Evolutionary conservation across 2,888 invertebrate species (phyloP), one percentile per base, ranked within the genome.

Genomic region (Tanytarsus gracilentus): DNA sequence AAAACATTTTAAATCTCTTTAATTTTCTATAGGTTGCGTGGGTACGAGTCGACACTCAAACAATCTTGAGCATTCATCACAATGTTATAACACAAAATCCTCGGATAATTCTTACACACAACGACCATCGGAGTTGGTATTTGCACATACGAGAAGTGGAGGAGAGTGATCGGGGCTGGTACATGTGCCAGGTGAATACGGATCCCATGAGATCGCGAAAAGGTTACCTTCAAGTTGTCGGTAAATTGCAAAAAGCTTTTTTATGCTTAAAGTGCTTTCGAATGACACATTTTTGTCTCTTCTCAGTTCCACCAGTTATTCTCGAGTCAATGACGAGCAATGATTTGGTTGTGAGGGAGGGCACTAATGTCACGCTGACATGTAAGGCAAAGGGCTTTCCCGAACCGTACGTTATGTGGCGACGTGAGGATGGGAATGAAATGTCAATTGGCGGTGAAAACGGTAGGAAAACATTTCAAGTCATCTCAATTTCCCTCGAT

Each of bases 1-100:
- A n/a, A n/a, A n/a, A n/a, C n/a, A n/a, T n/a, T n/a, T n/a, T n/a
- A n/a, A n/a, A n/a, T n/a, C n/a, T n/a, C n/a, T 40, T 21, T 51
- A 18, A 62, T 63, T 71, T 72, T 53, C 75, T n/a, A n/a, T n/a
- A 92, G 91, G 89, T 93, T 66, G 93, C 92, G 64, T 93, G 93
- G 93, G 92, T 93, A 11, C 82, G 90, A 36, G 90, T 93, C 49
- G 92, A 93, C 70, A 92, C 92, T 0, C 92, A 93, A 74, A 93
- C 93, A 2, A 91, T 93, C 68, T 78, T 93, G 61, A 90, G 92
- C 62, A 93, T 93, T 69, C 92, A 93, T 72, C 89, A 90, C 74
- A 88, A 88, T 71, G 88, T 93, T 64, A 92, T 93, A 71, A 89
- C 91, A 23, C 89, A 92, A 73, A 93, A 93, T 75, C 85, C 88